Conservation (phyloP, 2,113 vertebrate species). For the Heterocephalus glaber region DNA sequence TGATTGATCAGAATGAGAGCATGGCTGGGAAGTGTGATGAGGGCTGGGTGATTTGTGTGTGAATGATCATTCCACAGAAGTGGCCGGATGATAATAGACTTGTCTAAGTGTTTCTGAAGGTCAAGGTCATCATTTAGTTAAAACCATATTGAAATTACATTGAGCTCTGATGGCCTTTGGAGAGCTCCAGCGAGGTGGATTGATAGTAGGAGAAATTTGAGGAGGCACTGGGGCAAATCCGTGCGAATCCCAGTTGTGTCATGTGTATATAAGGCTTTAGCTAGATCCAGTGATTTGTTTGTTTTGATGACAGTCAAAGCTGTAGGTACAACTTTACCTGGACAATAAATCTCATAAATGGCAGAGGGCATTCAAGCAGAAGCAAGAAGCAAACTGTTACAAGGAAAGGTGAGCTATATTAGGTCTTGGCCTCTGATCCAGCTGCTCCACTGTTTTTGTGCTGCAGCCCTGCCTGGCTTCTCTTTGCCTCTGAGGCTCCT, state of each 20-base stretch:
- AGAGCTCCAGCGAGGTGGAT: not conserved
- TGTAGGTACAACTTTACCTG: not conserved
- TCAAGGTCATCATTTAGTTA: not conserved
- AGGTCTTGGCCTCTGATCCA: not conserved
- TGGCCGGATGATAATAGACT: not conserved
- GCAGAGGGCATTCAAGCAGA: constrained; percentile 23
- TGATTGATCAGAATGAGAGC: not conserved
- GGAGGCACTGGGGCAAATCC: not conserved
- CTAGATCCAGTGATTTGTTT: constrained; percentile 12
- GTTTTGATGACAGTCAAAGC: constrained; percentile 4
- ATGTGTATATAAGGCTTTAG: not conserved
- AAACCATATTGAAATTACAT: not conserved
- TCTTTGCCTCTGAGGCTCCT: not conserved
- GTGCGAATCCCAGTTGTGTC: not conserved
- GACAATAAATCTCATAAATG: constrained; percentile 37
- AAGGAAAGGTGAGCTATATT: not conserved
- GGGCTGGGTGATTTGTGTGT: not conserved
- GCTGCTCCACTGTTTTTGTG: not conserved
- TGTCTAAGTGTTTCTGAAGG: not conserved
- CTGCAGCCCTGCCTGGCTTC: not conserved
- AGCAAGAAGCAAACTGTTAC: not conserved
- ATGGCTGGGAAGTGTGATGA: not conserved
- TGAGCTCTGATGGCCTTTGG: not conserved
- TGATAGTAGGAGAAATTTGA: not conserved
- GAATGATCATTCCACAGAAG: not conserved